Conservation (phyloP, 2,113 vertebrate species). For the Corapipo altera region DNA sequence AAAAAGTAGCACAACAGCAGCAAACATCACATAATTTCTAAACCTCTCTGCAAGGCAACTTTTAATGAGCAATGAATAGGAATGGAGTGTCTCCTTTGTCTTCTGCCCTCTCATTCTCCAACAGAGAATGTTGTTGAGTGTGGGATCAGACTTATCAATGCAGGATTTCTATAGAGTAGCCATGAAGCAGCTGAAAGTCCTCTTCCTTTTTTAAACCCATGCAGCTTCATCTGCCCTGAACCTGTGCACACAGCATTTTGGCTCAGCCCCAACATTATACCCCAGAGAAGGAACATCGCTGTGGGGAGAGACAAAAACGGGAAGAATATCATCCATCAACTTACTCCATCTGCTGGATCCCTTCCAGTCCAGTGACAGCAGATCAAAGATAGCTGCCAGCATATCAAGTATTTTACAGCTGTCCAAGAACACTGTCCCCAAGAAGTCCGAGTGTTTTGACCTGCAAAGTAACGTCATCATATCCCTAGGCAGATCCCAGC, state of each 20-base stretch:
- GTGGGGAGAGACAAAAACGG: not conserved
- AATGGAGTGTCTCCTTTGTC: not conserved
- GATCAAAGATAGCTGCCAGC: not conserved
- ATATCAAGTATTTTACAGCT: not conserved
- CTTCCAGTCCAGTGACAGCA: not conserved
- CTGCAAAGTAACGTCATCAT: not conserved
- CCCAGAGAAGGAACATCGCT: not conserved
- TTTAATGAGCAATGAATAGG: not conserved
- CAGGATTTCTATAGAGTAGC: not conserved
- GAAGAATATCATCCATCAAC: not conserved
- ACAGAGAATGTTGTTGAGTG: not conserved
- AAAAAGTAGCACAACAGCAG: not conserved
- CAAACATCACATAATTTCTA: not conserved
- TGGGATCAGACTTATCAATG: not conserved
- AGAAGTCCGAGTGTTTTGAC: not conserved
- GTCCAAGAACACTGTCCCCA: not conserved
- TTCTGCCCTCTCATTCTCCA: not conserved
- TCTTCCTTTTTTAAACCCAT: not conserved
- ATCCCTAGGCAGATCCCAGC: not conserved
- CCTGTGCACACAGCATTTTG: fast-evolving
- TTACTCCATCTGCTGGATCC: not conserved
- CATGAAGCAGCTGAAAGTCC: not conserved
- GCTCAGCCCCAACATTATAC: not conserved
- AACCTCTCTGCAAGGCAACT: not conserved
- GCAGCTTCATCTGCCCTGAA: not conserved